A percentile compares a stretch with the other conserved stretches of the same genome.
Conservation (phyloP, 2,797 vertebrate genomes). For the Austrolebias charrua region DNA sequence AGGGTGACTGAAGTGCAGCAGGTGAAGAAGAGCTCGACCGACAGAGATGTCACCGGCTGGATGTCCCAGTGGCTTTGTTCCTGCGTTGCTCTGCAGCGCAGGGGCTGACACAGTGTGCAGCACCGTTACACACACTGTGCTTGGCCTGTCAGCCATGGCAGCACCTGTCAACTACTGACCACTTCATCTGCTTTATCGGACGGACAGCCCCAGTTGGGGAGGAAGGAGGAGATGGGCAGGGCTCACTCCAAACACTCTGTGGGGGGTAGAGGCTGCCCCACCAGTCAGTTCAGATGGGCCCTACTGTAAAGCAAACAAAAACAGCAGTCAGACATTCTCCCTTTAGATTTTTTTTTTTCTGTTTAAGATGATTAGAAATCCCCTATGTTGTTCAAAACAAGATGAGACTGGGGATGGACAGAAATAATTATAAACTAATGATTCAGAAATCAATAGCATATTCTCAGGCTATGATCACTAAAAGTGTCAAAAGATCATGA, state of each 20-base stretch:
- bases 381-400: too few relatives aligned
- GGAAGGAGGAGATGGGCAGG: conserved; percentile 1
- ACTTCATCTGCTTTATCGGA: conserved; percentile 68
- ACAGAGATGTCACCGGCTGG: conserved; percentile 73
- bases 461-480: too few relatives aligned
- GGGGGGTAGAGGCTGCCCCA: conserved; percentile 25
- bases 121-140: conserved; percentile 43
- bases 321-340: not conserved
- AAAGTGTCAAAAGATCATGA: too few relatives aligned
- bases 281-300: conserved; percentile 38
- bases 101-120: conserved; percentile 32
- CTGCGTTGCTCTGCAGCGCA: conserved; percentile 72
- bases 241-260: conserved; percentile 11
- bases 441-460: too few relatives aligned
- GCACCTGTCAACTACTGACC: conserved; percentile 79
- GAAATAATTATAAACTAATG: too few relatives aligned
- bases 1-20: conserved; percentile 19
- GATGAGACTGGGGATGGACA: too few relatives aligned
- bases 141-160: conserved; percentile 72
- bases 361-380: too few relatives aligned
- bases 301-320: conserved; percentile 5
- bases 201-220: conserved; percentile 43
- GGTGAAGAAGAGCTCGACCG: conserved; percentile 39
- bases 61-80: conserved; percentile 73
- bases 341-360: too few relatives aligned